These are phyloP conservation scores for Hippopotamus amphibius DNA, from an alignment of 2,113 vertebrate species.

Conservation along the genomic window DNA sequence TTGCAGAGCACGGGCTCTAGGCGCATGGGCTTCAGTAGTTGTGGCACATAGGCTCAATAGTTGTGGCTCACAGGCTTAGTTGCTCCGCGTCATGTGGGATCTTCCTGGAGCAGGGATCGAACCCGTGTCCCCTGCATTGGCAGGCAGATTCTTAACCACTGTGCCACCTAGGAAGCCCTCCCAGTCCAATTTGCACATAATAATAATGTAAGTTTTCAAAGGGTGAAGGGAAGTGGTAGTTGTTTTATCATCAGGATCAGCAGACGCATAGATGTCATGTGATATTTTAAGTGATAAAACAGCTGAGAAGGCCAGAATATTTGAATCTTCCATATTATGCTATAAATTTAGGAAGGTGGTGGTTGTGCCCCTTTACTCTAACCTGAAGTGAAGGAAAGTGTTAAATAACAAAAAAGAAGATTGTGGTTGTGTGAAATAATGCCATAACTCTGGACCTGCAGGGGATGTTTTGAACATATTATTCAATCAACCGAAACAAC, in stretches of 20 bases:
- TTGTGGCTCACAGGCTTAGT: no score
- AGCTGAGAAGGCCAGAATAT: not conserved
- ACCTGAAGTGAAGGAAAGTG: not conserved
- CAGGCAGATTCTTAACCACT: no score
- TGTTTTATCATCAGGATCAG: not conserved
- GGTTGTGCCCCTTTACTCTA: not conserved
- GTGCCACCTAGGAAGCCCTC: not conserved
- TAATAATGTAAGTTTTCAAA: not conserved
- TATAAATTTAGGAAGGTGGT: not conserved
- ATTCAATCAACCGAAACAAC: constrained; percentile 16
- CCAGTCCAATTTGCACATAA: not conserved
- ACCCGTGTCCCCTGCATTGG: no score
- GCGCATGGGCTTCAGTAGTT: no score
- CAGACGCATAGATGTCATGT: not conserved
- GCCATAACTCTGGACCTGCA: not conserved
- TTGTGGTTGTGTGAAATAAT: not conserved
- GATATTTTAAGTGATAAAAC: not conserved
- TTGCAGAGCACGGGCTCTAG: no score
- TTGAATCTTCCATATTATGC: not conserved
- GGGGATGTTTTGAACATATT: not conserved
- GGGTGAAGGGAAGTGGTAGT: not conserved
- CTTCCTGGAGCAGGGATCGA: no score
- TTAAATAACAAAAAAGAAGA: not conserved
- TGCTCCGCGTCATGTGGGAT: no score
- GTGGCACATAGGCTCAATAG: no score